Evolutionary conservation across 1,140 invertebrate genomes (phyloP), one percentile per base, ranked within the genome.

Genomic region (Coenobita brevimanus): DNA sequence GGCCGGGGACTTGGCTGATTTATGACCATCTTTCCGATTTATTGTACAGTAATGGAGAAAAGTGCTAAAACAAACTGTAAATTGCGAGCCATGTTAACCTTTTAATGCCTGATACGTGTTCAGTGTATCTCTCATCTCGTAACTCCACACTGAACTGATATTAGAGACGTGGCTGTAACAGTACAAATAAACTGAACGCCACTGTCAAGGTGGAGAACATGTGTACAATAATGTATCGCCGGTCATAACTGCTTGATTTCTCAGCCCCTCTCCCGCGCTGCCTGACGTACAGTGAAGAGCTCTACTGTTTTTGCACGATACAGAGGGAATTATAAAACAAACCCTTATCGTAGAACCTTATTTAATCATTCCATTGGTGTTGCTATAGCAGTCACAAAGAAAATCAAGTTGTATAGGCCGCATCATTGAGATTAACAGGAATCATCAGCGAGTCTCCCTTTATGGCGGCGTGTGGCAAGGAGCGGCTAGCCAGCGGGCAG

Each of bases 201-300:
- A 62, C 33, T 24, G 60, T 24, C 13, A 50, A 38, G 80, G 17
- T 21, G 41, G 43, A 43, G 62, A 71, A 82, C 64, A 50, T 54
- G 43, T 82, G 80, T 54, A 69, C 80, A 71, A 50, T 46, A 71
- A 71, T 82, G 46, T 46, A 71, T 50, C 67, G 36, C 17, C n/a
- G 62, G 64, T 17, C 80, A 82, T 82, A 82, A 69, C n/a, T 82
- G 43, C 64, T 50, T 71, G 80, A 82, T 82, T 82, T 50, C 80
- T 71, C 62, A 82, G 60, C 33, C 64, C 50, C 17, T 17, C 0
- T 17, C 80, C 1, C n/a, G 1, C 10, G 62, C 80, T 82, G 80
- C 80, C 80, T 46, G 80, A 54, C 80, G 80, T 36, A 82, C 64
- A 64, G 69, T 71, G n/a, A 46, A 71, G n/a, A n/a, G n/a, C n/a